Evolutionary conservation across 2,113 vertebrate species (phyloP), one percentile per base, ranked within the genome.

Genomic region (Rhipidura dahli): DNA sequence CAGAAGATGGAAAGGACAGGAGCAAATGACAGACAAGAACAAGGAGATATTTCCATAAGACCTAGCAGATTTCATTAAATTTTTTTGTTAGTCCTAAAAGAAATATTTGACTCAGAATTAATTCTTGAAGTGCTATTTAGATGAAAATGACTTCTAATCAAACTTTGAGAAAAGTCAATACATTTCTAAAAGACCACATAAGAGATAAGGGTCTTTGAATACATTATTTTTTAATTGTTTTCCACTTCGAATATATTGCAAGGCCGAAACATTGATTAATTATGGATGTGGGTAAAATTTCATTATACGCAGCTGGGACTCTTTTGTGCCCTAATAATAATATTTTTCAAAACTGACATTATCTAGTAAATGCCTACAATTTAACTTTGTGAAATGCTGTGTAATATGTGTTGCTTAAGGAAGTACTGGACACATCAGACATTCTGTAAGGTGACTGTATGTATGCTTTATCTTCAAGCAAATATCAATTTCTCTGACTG

Each of bases 151-250:
- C 91, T 97, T 95, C 59, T 95, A 82, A 92, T 96, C 75, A 95
- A 13, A 57, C 13, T 53, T 80, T 56, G 23, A 28, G 30, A 93
- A 94, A 97, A 97, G 44, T 77, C 45, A 96, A 93, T 91, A 85
- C 4, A 68, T 94, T 96, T 91, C 86, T 87, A 73, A 91, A 97
- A 82, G 66, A 82, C 37, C 12, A 87, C 31, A 66, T 10, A 91
- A 75, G 39, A 96, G 57, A 95, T 87, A 96, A 96, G 79, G 6
- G n/a, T 90, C 19, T 73, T 56, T 84, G 81, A 92, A 84, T 89
- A 24, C 49, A 89, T 94, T 95, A 95, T 76, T 83, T 96, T 92
- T 83, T 57, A 95, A 87, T 97, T 95, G 63, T 95, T 96, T 97
- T 94, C 53, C 27, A 77, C 56, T 97, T 93, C 71, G 18, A 93